Evolutionary conservation across 2,888 invertebrate species (phyloP).

Genomic region (Agrochola macilenta): DNA sequence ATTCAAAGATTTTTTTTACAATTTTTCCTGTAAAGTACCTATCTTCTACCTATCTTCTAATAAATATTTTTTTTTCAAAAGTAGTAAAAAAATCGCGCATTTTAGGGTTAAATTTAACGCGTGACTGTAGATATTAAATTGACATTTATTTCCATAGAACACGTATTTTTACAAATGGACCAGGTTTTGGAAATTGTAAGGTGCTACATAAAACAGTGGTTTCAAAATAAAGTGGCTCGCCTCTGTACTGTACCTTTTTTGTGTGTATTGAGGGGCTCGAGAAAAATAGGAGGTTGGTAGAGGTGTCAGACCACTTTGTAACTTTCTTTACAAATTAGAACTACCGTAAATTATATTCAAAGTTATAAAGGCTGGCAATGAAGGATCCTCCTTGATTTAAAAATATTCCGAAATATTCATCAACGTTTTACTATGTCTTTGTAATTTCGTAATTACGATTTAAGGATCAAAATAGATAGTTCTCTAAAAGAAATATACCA

Average conservation of each 20-base stretch:
- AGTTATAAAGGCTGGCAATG: neutral
- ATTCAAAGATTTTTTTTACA: no score
- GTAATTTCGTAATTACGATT: no score
- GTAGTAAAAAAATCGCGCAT: no score
- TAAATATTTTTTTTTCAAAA: no score
- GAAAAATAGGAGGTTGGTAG: neutral
- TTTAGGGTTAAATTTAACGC: no score
- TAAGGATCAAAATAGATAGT: no score
- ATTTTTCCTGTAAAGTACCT: no score
- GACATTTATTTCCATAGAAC: constrained; percentile 1
- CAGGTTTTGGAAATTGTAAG: neutral
- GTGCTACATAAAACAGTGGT: constrained; percentile 42
- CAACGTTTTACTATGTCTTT: no score
- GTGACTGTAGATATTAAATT: neutral
- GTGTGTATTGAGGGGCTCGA: neutral
- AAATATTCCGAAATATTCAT: no score
- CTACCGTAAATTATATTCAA: neutral
- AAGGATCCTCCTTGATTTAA: neutral
- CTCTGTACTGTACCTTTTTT: constrained; percentile 12
- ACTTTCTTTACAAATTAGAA: neutral
- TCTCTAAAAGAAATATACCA: no score
- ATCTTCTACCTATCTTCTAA: no score
- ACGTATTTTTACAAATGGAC: constrained; percentile 2
- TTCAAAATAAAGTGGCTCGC: constrained; percentile 35
- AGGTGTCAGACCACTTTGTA: neutral